Evolutionary conservation across 2,113 vertebrate species (phyloP).

Genomic region (Argyrosomus japonicus): DNA sequence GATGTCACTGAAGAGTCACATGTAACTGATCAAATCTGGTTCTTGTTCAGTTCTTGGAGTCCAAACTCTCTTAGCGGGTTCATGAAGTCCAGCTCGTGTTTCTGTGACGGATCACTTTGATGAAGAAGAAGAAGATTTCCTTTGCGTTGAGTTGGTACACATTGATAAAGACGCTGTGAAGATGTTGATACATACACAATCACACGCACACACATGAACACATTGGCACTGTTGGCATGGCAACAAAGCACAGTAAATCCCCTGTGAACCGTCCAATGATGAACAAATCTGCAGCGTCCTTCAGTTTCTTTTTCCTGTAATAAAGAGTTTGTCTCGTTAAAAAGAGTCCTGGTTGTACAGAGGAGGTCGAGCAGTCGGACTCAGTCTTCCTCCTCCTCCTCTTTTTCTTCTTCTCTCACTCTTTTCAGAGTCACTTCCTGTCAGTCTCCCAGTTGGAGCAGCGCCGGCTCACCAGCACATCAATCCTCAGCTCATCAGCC

Average conservation of each 20-base stretch:
- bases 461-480: conserved; percentile 41
- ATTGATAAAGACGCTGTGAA: not conserved
- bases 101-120: not conserved
- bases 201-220: conserved; percentile 57
- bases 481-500: conserved; percentile 67
- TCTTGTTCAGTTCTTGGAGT: too few relatives aligned
- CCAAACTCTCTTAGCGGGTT: not conserved
- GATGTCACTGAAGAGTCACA: not conserved
- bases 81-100: not conserved
- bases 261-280: conserved; percentile 32
- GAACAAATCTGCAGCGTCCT: conserved; percentile 31
- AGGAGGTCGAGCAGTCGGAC: conserved; percentile 5
- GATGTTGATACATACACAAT: conserved; percentile 23
- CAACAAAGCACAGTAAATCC: conserved; percentile 67
- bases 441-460: conserved; percentile 52
- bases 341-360: conserved; percentile 35
- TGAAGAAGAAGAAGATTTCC: not conserved
- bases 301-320: not conserved
- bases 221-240: conserved; percentile 77
- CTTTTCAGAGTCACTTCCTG: conserved; percentile 51
- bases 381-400: conserved; percentile 1
- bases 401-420: conserved; percentile 36
- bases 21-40: not conserved
- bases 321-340: conserved; percentile 20
- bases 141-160: not conserved